phyloP scores from a whole-genome alignment of 1,140 invertebrate genomes.

The Vanessa atalanta region DNA sequence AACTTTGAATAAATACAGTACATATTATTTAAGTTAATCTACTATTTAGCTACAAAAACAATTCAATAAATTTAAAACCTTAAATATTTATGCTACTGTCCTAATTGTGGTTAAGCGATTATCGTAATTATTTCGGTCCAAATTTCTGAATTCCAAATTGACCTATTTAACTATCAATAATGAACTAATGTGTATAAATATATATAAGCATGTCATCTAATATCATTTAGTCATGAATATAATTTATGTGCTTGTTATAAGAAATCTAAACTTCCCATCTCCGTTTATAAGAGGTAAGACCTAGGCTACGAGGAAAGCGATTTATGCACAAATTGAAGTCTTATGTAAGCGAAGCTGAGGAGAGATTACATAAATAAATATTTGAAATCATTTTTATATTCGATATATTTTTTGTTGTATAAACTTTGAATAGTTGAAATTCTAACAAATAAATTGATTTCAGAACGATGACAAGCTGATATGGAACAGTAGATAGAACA shows the following conservation, averaged over 20 bases:
- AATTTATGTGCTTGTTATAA: background rate
- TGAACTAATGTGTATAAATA: background rate
- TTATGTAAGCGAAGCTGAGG: slow-evolving; percentile 20
- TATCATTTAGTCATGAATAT: background rate
- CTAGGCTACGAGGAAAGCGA: slow-evolving; percentile 16
- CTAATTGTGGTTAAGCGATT: background rate
- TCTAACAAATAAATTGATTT: too few relatives aligned
- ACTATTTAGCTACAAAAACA: too few relatives aligned
- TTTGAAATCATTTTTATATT: background rate
- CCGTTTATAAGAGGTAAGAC: slow-evolving; percentile 2
- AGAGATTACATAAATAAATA: background rate
- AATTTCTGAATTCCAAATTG: background rate
- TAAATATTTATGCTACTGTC: background rate
- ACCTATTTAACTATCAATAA: background rate
- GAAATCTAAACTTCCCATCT: background rate
- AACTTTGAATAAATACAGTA: background rate
- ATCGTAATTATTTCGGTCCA: background rate
- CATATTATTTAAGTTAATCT: too few relatives aligned
- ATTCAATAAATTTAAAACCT: too few relatives aligned
- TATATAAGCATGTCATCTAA: background rate
- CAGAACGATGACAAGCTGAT: too few relatives aligned
- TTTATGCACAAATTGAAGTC: slow-evolving; percentile 30
- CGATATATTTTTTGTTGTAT: background rate
- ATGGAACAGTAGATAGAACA: too few relatives aligned
- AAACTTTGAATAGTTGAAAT: too few relatives aligned